Evolutionary conservation across 2,113 vertebrate species (phyloP).

Genomic region (Chaenogobius annularis): DNA sequence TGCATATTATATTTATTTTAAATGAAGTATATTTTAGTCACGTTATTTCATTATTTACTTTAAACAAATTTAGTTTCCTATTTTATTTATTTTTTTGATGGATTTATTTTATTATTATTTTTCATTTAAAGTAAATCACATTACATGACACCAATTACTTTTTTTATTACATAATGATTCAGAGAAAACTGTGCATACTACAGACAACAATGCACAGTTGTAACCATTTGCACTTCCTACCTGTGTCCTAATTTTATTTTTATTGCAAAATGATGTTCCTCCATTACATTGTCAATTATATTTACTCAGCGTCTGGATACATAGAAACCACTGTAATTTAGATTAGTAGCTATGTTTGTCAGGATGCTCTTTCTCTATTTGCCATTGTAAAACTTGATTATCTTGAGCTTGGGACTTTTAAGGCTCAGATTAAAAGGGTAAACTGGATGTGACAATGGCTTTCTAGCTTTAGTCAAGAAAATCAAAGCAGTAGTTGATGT

Average conservation of each 20-base stretch:
- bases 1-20: no score
- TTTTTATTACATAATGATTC: no score
- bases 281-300: conserved; percentile 4
- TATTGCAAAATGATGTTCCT: conserved; percentile 4
- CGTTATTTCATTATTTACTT: no score
- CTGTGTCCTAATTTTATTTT: not conserved
- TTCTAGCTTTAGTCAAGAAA: not conserved
- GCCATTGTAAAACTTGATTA: conserved; percentile 1
- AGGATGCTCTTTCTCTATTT: not conserved
- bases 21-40: no score
- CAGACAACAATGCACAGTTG: not conserved
- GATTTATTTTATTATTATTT: no score
- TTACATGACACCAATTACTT: no score
- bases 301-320: conserved; percentile 8
- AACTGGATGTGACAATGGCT: not conserved
- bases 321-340: conserved; percentile 5
- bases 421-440: not conserved
- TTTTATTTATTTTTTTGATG: no score
- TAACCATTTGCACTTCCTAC: not conserved
- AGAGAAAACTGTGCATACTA: not conserved
- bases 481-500: not conserved
- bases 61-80: no score
- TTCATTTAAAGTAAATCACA: no score
- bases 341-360: not conserved
- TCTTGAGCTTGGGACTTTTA: not conserved